Evolutionary conservation across 2,888 invertebrate genomes (phyloP), one percentile per base, ranked within the genome.

Genomic region (Nipponacmea schrenckii): DNA sequence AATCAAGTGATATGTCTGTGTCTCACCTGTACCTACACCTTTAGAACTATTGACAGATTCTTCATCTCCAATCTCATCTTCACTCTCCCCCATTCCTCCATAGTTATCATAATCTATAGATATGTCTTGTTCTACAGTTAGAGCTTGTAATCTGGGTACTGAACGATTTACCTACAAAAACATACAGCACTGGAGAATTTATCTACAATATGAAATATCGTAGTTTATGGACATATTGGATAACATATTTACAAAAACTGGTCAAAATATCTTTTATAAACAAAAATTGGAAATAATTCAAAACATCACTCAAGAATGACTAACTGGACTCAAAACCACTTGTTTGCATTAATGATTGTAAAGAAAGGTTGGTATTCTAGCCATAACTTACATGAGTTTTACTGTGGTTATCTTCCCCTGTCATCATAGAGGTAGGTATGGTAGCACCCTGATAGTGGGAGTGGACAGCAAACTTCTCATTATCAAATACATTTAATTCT

Each of bases 41-140:
- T 39, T 39, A 39, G 39, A 39, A 39, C 39, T 39, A 39, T 80
- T 80, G 62, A 79, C 80, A 8, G 70, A 76, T 76, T 88, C 88
- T 65, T 87, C 87, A 77, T 88, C 88, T 10, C 87, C 87, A 5
- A 85, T 74, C 70, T 87, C 87, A 77, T 88, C 88, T 68, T 88
- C 88, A 78, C 84, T 84, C 66, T 86, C 86, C 12, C 83, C 84
- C 64, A 80, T 74, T 0, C 83, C 82, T 8, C 39, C 39, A 69
- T 80, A 76, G 4, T 83, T 81, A 69, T 86, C 86, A 67, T 80
- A 78, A 67, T 86, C 85, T 74, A 81, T 83, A 20, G 86, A 82
- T 12, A 86, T 76, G 63, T 87, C 85, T 68, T 80, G 75, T 71
- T 86, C 87, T 39, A 87, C 76, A 1, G 86, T 87, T 67, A 87